A percentile compares a stretch with the other conserved stretches of the same genome.
Evolutionary conservation across 92 coral and sea anemone species (phyloP).

Genomic region (Zoanthus sansibaricus): DNA sequence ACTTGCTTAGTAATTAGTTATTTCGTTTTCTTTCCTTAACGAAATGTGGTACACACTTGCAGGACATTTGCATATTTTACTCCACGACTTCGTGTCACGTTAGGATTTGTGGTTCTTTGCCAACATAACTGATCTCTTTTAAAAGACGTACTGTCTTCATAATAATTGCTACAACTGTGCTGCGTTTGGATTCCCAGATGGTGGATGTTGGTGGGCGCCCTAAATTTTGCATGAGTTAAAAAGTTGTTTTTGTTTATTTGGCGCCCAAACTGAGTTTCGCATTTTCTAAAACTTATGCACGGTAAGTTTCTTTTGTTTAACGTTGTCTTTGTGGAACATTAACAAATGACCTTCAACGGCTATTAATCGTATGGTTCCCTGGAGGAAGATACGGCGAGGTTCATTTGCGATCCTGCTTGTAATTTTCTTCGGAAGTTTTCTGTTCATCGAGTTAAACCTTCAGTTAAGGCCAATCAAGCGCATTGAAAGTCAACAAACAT

Average conservation of each 20-base stretch:
- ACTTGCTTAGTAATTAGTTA: background rate
- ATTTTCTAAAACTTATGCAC: background rate
- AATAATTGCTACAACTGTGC: background rate
- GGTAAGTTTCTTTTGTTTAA: conserved; percentile 2
- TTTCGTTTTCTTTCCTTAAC: background rate
- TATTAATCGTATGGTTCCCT: conserved; percentile 28
- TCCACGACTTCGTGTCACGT: background rate
- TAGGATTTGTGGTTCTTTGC: background rate
- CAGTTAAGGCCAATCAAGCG: conserved; percentile 28
- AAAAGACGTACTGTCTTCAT: background rate
- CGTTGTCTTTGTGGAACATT: conserved; percentile 12
- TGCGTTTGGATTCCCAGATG: conserved; percentile 31
- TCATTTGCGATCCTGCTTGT: conserved; percentile 15
- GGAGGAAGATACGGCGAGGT: conserved; percentile 41
- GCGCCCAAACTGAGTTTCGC: conserved; percentile 36
- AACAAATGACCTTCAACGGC: conserved; percentile 1
- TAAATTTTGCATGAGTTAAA: background rate
- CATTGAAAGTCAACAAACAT: background rate
- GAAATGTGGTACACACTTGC: background rate
- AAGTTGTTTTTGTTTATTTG: conserved; percentile 2
- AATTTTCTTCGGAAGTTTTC: background rate
- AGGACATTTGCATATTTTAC: background rate
- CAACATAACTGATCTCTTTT: background rate
- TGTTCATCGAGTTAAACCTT: conserved; percentile 22
- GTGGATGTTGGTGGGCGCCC: conserved; percentile 13